Evolutionary conservation across 1,140 invertebrate genomes (phyloP).

Genomic region (Pseudoatta argentina): DNA sequence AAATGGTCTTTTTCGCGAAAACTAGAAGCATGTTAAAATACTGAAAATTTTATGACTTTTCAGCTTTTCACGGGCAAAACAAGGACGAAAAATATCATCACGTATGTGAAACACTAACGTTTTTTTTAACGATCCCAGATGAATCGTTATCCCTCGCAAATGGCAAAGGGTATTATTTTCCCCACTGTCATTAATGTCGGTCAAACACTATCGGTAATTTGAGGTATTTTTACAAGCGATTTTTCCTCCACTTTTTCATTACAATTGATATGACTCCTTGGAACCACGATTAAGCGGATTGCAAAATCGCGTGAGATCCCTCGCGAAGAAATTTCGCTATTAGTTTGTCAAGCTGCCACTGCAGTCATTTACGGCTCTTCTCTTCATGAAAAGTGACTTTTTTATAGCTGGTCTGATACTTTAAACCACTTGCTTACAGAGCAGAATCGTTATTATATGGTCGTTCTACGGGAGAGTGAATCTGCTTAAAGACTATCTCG

Average conservation of each 20-base stretch:
- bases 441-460: conserved; percentile 20
- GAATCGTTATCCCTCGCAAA: conserved; percentile 21
- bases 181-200: conserved; percentile 1
- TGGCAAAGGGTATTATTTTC: neutral
- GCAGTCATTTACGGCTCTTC: too few species aligned
- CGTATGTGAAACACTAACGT: too few species aligned
- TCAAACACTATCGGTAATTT: conserved; percentile 3
- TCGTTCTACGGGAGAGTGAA: conserved; percentile 7
- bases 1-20: too few species aligned
- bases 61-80: too few species aligned
- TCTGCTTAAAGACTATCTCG: conserved; percentile 35
- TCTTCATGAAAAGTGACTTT: neutral
- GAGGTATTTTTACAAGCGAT: neutral
- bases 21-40: too few species aligned
- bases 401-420: neutral
- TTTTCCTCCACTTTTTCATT: neutral
- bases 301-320: neutral
- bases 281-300: neutral
- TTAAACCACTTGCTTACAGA: neutral
- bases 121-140: too few species aligned
- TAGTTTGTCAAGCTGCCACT: neutral
- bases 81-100: too few species aligned
- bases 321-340: neutral
- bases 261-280: neutral
- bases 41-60: too few species aligned